Conservation (phyloP, 2,888 invertebrate species). For the Cerceris ruficornis region DNA sequence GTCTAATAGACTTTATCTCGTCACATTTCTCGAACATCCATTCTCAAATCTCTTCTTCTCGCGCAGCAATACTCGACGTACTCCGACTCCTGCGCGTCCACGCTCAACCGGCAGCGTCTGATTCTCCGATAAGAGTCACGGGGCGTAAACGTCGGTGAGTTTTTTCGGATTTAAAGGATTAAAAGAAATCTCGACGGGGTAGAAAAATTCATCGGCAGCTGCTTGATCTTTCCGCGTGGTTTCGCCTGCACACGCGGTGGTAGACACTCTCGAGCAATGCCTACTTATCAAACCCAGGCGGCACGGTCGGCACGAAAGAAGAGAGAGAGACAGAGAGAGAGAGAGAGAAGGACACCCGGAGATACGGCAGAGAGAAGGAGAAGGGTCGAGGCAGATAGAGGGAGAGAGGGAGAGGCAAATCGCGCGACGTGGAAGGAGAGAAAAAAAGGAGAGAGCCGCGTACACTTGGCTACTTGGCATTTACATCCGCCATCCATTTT, state of each 20-base stretch:
- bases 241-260: constrained; percentile 53
- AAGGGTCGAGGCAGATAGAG: constrained; percentile 33
- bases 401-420: constrained; percentile 53
- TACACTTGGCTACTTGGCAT: constrained; percentile 74
- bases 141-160: no score
- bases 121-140: no score
- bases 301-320: constrained; percentile 38
- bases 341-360: constrained; percentile 38
- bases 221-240: constrained; percentile 69
- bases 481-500: constrained; percentile 75
- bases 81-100: no score
- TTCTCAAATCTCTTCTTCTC: no score
- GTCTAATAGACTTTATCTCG: no score
- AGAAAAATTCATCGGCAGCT: constrained; percentile 68
- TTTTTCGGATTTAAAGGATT: not conserved
- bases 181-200: constrained; percentile 4
- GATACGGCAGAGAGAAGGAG: constrained; percentile 32
- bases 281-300: constrained; percentile 65
- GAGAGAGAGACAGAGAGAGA: constrained; percentile 51
- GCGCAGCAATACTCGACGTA: no score
- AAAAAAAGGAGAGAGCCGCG: constrained; percentile 44
- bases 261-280: constrained; percentile 61
- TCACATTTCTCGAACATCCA: no score
- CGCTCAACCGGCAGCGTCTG: no score
- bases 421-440: constrained; percentile 3